A percentile compares a stretch with the other conserved stretches of the same genome.
Evolutionary conservation across 2,113 vertebrate species (phyloP).

Genomic region (Pomatostomus ruficeps): DNA sequence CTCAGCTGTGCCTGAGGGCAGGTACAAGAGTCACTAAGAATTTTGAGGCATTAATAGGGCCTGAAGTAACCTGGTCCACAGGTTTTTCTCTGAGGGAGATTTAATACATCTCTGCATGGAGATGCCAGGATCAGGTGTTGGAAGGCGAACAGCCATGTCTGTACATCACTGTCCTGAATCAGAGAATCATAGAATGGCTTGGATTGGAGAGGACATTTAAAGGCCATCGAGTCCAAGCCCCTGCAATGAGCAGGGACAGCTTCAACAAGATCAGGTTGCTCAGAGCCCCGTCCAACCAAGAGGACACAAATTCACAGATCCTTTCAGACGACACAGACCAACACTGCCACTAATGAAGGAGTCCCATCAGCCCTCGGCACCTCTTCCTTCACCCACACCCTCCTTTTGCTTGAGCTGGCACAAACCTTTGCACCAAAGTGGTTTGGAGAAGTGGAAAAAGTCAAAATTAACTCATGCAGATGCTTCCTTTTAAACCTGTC

Average conservation of each 20-base stretch:
- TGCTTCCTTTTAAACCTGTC: background rate
- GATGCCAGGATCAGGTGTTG: background rate
- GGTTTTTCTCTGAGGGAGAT: background rate
- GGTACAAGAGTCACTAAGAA: background rate
- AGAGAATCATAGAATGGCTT: background rate
- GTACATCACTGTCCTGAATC: background rate
- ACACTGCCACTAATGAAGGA: background rate
- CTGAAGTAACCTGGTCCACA: background rate
- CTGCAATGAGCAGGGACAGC: background rate
- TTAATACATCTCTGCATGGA: background rate
- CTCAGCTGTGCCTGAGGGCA: background rate
- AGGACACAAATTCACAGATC: background rate
- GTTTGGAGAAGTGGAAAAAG: background rate
- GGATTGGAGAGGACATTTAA: background rate
- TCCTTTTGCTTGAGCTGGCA: background rate
- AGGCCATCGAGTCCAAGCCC: background rate
- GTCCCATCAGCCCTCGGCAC: background rate
- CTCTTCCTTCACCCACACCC: background rate
- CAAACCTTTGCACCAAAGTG: background rate
- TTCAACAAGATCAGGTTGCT: background rate
- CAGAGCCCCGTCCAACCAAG: rapidly evolving
- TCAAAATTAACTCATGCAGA: background rate
- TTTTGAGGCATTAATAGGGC: background rate
- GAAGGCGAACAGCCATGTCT: background rate
- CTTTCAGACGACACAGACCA: background rate